Conservation (phyloP, 2,888 invertebrate species). For the Erebia epiphron region DNA sequence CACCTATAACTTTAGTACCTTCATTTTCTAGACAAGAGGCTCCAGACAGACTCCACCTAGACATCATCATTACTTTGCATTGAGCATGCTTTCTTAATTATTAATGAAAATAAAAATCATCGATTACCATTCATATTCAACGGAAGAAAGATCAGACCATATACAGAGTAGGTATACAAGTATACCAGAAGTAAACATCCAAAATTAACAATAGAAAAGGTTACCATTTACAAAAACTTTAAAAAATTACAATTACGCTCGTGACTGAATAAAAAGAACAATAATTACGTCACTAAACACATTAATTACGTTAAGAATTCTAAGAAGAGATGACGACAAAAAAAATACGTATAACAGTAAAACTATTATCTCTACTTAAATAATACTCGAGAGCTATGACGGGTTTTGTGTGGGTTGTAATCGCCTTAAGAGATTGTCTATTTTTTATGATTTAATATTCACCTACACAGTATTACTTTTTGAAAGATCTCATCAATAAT, state of each 20-base stretch:
- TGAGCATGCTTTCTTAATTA: no score
- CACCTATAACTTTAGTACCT: no score
- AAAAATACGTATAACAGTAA: constrained; percentile 1
- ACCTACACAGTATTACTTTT: constrained; percentile 6
- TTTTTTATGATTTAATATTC: constrained; percentile 18
- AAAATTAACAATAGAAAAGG: no score
- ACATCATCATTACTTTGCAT: no score
- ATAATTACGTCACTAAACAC: not conserved
- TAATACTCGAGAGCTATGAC: not conserved
- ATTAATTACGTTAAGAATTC: constrained; percentile 1
- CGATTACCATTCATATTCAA: no score
- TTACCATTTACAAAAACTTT: no score
- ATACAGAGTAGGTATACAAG: no score
- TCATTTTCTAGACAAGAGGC: no score
- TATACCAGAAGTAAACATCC: no score
- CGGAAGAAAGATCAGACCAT: no score
- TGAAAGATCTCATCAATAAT: not conserved
- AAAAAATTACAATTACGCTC: not conserved
- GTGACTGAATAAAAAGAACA: not conserved
- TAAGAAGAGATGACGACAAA: constrained; percentile 5
- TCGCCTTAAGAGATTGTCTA: constrained; percentile 18
- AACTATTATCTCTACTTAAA: not conserved
- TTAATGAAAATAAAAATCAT: no score
- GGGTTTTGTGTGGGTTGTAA: constrained; percentile 22
- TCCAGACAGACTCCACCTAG: no score